phyloP scores from a whole-genome alignment of 64 coral and sea anemone genomes.

The Pocillopora verrucosa region DNA sequence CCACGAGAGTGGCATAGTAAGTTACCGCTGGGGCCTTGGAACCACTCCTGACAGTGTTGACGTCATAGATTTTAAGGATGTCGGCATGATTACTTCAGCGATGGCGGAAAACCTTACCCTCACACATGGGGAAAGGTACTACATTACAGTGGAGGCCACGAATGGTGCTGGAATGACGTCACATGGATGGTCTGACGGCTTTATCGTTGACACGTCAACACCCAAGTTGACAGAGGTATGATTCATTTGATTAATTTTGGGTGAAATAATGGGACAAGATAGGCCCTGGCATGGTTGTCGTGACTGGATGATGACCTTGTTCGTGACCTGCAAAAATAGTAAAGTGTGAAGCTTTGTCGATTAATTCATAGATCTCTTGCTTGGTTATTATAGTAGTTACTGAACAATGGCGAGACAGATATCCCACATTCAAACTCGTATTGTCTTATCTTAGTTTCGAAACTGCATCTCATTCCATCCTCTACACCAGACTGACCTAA shows the following conservation, averaged over 20 bases:
- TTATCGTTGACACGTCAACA: constrained; percentile 73
- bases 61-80: constrained; percentile 55
- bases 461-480: too few relatives aligned
- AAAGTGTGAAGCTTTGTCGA: too few relatives aligned
- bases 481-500: too few relatives aligned
- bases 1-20: constrained; percentile 75
- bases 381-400: too few relatives aligned
- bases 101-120: constrained; percentile 66
- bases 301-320: too few relatives aligned
- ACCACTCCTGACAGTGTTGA: constrained; percentile 65
- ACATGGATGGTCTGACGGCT: constrained; percentile 78
- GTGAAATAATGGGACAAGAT: too few relatives aligned
- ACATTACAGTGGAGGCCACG: constrained; percentile 83
- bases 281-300: too few relatives aligned
- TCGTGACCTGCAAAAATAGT: too few relatives aligned
- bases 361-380: too few relatives aligned
- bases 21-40: constrained; percentile 83
- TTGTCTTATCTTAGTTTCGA: too few relatives aligned
- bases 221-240: constrained; percentile 76
- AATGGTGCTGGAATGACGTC: constrained; percentile 83
- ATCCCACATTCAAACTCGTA: too few relatives aligned
- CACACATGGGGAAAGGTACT: constrained; percentile 58
- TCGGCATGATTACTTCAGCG: constrained; percentile 52
- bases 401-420: too few relatives aligned
- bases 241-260: not conserved